Percentiles rank a stretch among this genome's conserved stretches.
Conservation (phyloP, 2,113 vertebrate species). For the Stigmatopora argus region DNA sequence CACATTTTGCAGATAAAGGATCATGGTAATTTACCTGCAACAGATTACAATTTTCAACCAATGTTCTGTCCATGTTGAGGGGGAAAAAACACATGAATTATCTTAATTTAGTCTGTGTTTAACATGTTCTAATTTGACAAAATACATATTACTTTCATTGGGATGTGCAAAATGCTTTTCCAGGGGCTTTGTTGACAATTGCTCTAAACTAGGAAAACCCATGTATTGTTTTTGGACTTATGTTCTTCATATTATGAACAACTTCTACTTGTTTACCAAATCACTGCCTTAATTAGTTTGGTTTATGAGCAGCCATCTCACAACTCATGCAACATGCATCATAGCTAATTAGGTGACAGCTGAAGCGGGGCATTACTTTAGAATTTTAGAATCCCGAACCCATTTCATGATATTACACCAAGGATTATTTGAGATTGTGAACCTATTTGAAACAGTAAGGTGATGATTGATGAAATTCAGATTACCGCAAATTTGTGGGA, state of each 20-base stretch:
- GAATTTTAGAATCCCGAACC: slow-evolving; percentile 52
- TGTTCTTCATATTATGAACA: slow-evolving; percentile 21
- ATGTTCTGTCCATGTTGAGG: background rate
- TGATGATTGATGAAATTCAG: slow-evolving; percentile 7
- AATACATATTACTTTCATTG: background rate
- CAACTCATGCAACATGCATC: slow-evolving; percentile 60
- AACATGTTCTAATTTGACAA: background rate
- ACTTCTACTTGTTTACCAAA: slow-evolving; percentile 48
- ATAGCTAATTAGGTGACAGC: slow-evolving; percentile 57
- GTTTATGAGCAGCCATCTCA: slow-evolving; percentile 56
- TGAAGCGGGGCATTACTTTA: slow-evolving; percentile 57
- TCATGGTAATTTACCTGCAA: background rate
- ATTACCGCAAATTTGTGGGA: background rate
- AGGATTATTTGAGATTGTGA: slow-evolving; percentile 18
- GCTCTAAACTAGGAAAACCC: background rate
- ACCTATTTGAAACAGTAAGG: slow-evolving; percentile 51
- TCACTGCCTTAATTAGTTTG: slow-evolving; percentile 64
- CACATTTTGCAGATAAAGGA: background rate
- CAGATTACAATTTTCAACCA: background rate
- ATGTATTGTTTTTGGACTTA: slow-evolving; percentile 3
- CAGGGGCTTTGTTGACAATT: background rate
- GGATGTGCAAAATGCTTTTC: background rate
- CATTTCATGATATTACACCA: slow-evolving; percentile 30
- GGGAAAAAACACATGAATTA: no score
- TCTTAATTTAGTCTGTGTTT: background rate